Percentiles rank a stretch among this genome's conserved stretches.
phyloP scores from a whole-genome alignment of 2,797 vertebrate species.

The Pseudochirops corinnae region DNA sequence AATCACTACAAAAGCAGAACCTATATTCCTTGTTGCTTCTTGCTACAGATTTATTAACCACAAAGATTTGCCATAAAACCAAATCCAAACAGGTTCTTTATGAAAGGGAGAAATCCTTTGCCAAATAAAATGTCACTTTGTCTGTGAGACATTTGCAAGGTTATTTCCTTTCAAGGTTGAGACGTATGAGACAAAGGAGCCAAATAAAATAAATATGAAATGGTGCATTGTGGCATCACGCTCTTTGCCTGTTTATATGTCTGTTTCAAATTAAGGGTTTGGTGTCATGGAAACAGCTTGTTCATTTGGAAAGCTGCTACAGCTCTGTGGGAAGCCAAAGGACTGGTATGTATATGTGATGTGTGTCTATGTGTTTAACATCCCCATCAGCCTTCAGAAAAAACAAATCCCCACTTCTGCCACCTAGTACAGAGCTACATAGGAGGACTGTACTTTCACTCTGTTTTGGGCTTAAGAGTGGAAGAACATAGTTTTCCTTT shows the following conservation, averaged over 20 bases:
- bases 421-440: conserved; percentile 61
- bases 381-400: conserved; percentile 60
- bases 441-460: conserved; percentile 34
- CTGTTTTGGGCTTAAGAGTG: conserved; percentile 57
- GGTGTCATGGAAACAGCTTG: conserved; percentile 88
- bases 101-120: conserved; percentile 64
- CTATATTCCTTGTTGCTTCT: conserved; percentile 70
- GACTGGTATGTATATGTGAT: conserved; percentile 22
- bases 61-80: conserved; percentile 79
- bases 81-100: conserved; percentile 71
- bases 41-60: conserved; percentile 80
- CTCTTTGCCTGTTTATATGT: conserved; percentile 81
- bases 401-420: conserved; percentile 69
- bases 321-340: conserved; percentile 74
- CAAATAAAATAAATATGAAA: conserved; percentile 78
- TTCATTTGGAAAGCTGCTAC: conserved; percentile 86
- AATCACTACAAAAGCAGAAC: conserved; percentile 69
- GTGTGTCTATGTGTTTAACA: conserved; percentile 15
- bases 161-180: conserved; percentile 64
- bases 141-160: conserved; percentile 59
- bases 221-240: conserved; percentile 78
- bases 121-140: conserved; percentile 68
- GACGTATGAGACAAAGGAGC: conserved; percentile 57
- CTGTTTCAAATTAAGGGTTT: conserved; percentile 85
- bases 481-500: conserved; percentile 46